Percentiles rank a stretch among this genome's conserved stretches.
These are phyloP conservation scores for Porites cylindrica DNA, from an alignment of 92 coral and sea anemone genomes.

Conservation along the genomic window DNA sequence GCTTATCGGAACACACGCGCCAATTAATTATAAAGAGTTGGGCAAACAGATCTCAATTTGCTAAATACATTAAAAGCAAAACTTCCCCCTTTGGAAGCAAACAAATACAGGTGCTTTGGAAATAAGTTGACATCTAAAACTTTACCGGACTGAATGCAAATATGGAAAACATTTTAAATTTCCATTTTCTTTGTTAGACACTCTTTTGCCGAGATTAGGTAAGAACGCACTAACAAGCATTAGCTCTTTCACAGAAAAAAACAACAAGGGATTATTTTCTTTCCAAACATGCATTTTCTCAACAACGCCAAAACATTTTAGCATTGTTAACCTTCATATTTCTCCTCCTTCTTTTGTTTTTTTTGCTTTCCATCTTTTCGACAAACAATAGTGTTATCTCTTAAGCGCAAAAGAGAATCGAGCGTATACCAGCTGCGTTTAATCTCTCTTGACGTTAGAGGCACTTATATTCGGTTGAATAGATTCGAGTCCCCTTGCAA, in stretches of 20 bases:
- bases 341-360: constrained; percentile 22
- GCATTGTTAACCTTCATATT: background rate
- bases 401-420: background rate
- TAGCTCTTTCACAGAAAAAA: background rate
- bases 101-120: constrained; percentile 3
- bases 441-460: background rate
- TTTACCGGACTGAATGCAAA: background rate
- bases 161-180: background rate
- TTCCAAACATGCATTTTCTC: background rate
- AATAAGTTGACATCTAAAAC: background rate
- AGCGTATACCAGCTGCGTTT: background rate
- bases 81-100: background rate
- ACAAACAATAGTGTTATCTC: background rate
- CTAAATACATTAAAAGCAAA: background rate
- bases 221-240: background rate
- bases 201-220: background rate
- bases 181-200: background rate
- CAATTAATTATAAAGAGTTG: background rate
- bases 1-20: background rate
- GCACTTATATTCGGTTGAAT: background rate
- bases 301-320: constrained; percentile 1
- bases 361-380: background rate
- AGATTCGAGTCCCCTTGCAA: background rate
- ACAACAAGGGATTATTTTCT: background rate
- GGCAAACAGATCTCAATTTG: background rate